Base-by-base conservation (phyloP, 2,113 vertebrate genomes). In the Dipodomys merriami region DNA sequence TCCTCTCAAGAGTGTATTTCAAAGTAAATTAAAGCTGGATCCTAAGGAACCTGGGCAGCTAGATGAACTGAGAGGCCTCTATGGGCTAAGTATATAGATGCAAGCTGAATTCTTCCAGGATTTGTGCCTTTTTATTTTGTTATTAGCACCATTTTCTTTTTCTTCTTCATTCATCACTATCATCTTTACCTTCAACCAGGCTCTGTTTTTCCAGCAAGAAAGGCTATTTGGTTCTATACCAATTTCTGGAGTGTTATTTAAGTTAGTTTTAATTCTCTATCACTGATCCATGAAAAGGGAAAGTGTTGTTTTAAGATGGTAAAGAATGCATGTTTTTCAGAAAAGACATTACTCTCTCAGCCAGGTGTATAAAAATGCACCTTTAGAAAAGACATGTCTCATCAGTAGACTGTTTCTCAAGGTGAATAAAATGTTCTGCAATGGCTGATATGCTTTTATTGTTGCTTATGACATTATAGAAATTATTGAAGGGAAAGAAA, bases 1-100 rank as follows among this genome's bases (percentile, higher is more conserved):
- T 97, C 90, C 89, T 86, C 79, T 95, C 88, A 93, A 88, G 29
- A n/a, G 7, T 49, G 6, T 87, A 72, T 91, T 96, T 96, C 79
- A 57, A 35, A 94, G 44, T 74, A 84, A 94, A 94, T 97, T 96
- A 90, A 77, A 95, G 90, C 27, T 69, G 44, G 78, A 69, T 39
- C 44, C 19, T 46, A 93, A 46, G 69, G 80, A 86, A 64, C 16
- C 93, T 11, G 44, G 74, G 72, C 29, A 78, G 35, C 79, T 85
- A 95, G 93, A 73, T 95, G 69, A 9, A 5, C 30, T 69, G 33
- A 15, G 65, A 91, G 30, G 86, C 29, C 84, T 62, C 79, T 18
- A 29, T 20, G 33, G 57, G 9, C 72, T n/a, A 12, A n/a, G 62
- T 69, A 18, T 67, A n/a, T 53, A 86, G 73, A 78, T 35, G 73